Percentiles rank a stretch among this genome's conserved stretches.
phyloP scores from a whole-genome alignment of 2,888 invertebrate genomes.

The Aproaerema taeniolella region DNA sequence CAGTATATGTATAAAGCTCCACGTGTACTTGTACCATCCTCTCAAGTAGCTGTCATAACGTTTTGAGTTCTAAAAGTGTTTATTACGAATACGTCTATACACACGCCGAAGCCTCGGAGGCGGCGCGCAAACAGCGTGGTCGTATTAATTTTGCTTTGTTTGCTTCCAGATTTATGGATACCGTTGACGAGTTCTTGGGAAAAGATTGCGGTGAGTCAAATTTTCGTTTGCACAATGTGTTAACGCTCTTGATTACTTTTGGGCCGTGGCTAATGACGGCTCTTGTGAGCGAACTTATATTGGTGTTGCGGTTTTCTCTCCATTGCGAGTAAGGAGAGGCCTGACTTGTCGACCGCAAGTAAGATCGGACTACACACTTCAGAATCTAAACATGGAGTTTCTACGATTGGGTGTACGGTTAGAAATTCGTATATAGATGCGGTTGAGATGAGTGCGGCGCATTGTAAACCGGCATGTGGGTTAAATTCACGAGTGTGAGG shows the following conservation, averaged over 20 bases:
- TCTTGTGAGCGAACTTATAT: constrained; percentile 34
- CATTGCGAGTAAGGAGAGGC: constrained; percentile 40
- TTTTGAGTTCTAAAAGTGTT: no score
- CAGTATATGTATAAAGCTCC: no score
- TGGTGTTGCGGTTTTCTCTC: constrained; percentile 44
- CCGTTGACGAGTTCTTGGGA: constrained; percentile 57
- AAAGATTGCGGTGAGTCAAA: constrained; percentile 57
- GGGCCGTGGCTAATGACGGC: constrained; percentile 34
- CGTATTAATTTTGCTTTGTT: constrained; percentile 38
- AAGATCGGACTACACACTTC: constrained; percentile 34
- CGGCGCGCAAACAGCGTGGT: constrained; percentile 14
- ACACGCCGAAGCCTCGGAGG: no score
- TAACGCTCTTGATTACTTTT: constrained; percentile 46
- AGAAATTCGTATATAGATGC: constrained; percentile 29
- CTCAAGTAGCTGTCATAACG: no score
- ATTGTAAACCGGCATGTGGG: constrained; percentile 45
- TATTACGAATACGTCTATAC: no score
- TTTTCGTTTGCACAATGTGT: constrained; percentile 41
- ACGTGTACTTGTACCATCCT: no score
- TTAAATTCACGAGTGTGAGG: constrained; percentile 47
- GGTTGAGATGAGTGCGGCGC: constrained; percentile 17
- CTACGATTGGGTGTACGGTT: constrained; percentile 40
- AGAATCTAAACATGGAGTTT: constrained; percentile 39
- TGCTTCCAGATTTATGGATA: constrained; percentile 62
- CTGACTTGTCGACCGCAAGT: constrained; percentile 36